Conservation (phyloP, 2,797 vertebrate genomes). For the Ptychobarbus kaznakovi region DNA sequence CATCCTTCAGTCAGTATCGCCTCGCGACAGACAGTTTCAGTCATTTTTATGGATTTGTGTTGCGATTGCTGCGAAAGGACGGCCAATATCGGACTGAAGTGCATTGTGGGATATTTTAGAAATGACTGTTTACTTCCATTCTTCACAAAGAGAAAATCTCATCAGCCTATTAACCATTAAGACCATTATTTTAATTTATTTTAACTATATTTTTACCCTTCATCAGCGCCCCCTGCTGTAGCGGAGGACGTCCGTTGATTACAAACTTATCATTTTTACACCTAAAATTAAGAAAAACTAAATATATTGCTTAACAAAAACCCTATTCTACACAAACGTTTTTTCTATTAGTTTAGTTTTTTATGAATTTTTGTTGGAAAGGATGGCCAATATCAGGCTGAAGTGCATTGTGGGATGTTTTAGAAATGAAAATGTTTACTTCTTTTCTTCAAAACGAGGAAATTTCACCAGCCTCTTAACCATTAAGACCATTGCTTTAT, state of each 20-base stretch:
- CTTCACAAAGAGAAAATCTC: not conserved
- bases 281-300: not conserved
- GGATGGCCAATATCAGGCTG: not conserved
- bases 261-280: not conserved
- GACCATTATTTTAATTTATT: not conserved
- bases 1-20: not conserved
- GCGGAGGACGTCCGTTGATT: not conserved
- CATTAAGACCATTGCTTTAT: not conserved
- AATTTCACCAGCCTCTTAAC: not conserved
- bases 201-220: not conserved
- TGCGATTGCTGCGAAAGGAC: not conserved
- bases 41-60: not conserved
- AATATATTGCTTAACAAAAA: not conserved
- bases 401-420: slow-evolving; percentile 50
- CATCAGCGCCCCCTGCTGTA: not conserved
- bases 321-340: no score
- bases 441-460: not conserved
- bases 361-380: not conserved
- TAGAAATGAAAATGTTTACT: slow-evolving; percentile 16
- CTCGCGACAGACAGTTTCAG: not conserved
- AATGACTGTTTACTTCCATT: slow-evolving; percentile 28
- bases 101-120: slow-evolving; percentile 46
- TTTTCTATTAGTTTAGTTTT: not conserved
- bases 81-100: not conserved
- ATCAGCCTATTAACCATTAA: not conserved